These are phyloP conservation scores for Ceyx cyanopectus DNA, from an alignment of 2,113 vertebrate genomes.

Conservation along the genomic window DNA sequence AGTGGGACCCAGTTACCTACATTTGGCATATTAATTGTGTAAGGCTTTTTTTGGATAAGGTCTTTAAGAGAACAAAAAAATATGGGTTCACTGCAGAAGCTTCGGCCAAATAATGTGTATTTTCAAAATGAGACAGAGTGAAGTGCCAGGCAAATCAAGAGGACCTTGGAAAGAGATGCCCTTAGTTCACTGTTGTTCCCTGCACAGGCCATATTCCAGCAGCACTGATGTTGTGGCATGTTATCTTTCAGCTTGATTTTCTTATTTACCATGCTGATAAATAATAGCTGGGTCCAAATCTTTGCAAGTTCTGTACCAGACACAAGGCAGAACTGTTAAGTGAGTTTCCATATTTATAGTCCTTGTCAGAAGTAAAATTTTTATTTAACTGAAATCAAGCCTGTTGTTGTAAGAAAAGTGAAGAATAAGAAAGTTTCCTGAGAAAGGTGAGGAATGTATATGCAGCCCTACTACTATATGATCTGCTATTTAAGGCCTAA, in stretches of 20 bases:
- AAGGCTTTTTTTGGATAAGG: neutral
- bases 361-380: neutral
- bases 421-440: neutral
- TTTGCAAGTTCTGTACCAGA: neutral
- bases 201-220: neutral
- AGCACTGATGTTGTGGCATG: neutral
- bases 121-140: neutral
- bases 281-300: neutral
- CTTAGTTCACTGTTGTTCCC: neutral
- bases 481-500: neutral
- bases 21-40: neutral
- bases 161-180: neutral
- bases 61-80: neutral
- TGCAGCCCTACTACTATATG: neutral
- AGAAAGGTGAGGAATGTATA: neutral
- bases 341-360: neutral
- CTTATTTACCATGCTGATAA: neutral
- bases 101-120: neutral
- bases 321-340: neutral
- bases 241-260: neutral
- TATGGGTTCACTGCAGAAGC: neutral
- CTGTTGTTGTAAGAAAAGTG: neutral
- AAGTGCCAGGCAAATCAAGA: neutral
- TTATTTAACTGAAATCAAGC: neutral
- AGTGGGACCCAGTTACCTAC: neutral